Evolutionary conservation across 2,888 invertebrate species (phyloP).

Genomic region (Polydrusus pterygomalis): DNA sequence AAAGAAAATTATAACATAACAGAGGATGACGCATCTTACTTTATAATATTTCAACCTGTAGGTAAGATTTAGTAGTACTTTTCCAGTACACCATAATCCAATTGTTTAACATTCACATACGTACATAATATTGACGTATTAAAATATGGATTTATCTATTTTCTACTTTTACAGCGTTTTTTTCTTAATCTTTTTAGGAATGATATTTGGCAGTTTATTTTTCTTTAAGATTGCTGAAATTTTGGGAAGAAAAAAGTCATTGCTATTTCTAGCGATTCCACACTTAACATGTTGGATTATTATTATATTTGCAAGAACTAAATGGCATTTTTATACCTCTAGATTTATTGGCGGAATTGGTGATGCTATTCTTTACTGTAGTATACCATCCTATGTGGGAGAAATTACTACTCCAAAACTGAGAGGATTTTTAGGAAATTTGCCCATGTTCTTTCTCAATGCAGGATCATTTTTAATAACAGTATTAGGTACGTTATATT

Average conservation of each 20-base stretch:
- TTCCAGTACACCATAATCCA: too few species aligned
- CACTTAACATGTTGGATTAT: constrained; percentile 36
- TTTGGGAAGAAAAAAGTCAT: constrained; percentile 43
- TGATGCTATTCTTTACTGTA: constrained; percentile 36
- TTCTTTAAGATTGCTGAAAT: constrained; percentile 35
- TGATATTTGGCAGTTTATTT: constrained; percentile 32
- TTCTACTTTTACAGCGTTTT: too few species aligned
- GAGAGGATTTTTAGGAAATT: constrained; percentile 46
- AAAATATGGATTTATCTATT: too few species aligned
- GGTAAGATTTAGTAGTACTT: constrained; percentile 22
- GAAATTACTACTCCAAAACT: constrained; percentile 42
- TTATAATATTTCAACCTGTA: constrained; percentile 31
- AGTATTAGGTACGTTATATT: constrained; percentile 23
- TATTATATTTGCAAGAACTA: constrained; percentile 40
- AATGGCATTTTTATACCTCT: constrained; percentile 44
- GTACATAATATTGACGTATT: too few species aligned
- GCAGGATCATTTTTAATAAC: constrained; percentile 66
- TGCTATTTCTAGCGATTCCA: constrained; percentile 33
- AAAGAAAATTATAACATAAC: constrained; percentile 41
- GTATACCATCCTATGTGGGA: constrained; percentile 40
- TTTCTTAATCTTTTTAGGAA: constrained; percentile 32
- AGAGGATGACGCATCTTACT: constrained; percentile 31
- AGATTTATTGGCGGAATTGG: constrained; percentile 41
- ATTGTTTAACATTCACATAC: too few species aligned
- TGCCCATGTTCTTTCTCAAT: constrained; percentile 24